A percentile compares a stretch with the other conserved stretches of the same genome.
phyloP scores from a whole-genome alignment of 2,888 invertebrate species.

The Lepidochitona cinerea region DNA sequence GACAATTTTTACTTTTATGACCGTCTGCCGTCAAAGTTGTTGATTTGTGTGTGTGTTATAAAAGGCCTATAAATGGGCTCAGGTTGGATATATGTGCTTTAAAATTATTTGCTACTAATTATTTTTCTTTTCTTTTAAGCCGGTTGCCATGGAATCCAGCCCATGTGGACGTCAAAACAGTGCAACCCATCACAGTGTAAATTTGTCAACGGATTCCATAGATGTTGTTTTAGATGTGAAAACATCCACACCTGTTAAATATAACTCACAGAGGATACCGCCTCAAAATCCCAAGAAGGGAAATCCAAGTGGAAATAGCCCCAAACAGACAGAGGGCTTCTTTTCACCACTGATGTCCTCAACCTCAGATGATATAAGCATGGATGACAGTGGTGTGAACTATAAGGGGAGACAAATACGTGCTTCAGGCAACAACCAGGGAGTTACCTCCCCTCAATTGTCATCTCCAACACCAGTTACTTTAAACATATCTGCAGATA shows the following conservation, averaged over 20 bases:
- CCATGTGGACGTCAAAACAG: not conserved
- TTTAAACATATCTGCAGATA: no score
- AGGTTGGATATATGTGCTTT: no score
- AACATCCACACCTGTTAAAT: not conserved
- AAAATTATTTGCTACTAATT: no score
- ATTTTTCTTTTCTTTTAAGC: no score
- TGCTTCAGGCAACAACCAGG: no score
- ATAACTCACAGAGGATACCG: not conserved
- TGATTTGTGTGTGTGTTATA: no score
- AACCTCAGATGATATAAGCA: not conserved
- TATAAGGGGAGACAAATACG: no score
- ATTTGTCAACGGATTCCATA: not conserved
- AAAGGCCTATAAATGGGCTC: no score
- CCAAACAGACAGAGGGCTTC: not conserved
- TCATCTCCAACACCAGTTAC: not conserved
- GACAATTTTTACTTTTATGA: no score
- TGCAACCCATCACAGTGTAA: not conserved
- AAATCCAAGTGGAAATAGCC: not conserved
- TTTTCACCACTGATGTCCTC: not conserved
- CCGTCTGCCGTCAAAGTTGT: no score
- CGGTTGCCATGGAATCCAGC: not conserved
- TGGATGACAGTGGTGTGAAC: no score
- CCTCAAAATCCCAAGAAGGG: not conserved
- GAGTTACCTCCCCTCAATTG: not conserved
- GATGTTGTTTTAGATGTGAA: not conserved